These are phyloP conservation scores for Nipponacmea schrenckii DNA, from an alignment of 2,888 invertebrate genomes.

Conservation along the genomic window DNA sequence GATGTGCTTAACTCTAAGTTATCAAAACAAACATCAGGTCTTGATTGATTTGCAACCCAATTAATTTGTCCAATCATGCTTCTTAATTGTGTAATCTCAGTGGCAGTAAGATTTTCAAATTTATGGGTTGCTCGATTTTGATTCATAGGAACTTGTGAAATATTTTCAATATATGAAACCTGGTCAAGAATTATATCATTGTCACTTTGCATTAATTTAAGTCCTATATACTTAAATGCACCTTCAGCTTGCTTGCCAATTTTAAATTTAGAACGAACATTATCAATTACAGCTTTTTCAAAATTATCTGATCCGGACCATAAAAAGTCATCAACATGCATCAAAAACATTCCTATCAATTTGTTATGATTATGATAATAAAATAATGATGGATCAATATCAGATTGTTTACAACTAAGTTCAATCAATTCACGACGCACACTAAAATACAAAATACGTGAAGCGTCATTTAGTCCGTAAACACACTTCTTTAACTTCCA, in stretches of 20 bases:
- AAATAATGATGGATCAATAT: slow-evolving; percentile 19
- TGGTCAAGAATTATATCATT: neutral
- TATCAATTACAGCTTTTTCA: slow-evolving; percentile 12
- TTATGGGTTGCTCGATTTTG: neutral
- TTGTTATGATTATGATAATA: slow-evolving; percentile 2
- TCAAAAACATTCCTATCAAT: slow-evolving; percentile 1
- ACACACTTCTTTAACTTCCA: too few relatives aligned
- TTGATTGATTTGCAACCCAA: slow-evolving; percentile 16
- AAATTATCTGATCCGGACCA: slow-evolving; percentile 15
- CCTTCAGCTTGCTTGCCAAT: slow-evolving; percentile 7
- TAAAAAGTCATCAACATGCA: slow-evolving; percentile 23
- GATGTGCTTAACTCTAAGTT: neutral
- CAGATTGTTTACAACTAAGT: slow-evolving; percentile 12
- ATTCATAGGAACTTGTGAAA: neutral
- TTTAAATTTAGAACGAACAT: slow-evolving; percentile 4
- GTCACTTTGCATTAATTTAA: neutral
- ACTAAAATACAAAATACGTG: slow-evolving; percentile 15
- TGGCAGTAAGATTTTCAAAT: neutral
- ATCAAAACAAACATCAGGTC: slow-evolving; percentile 15
- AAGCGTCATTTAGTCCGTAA: slow-evolving; percentile 22
- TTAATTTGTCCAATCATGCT: slow-evolving; percentile 8
- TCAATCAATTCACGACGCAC: slow-evolving; percentile 3
- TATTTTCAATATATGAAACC: neutral
- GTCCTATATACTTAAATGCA: slow-evolving; percentile 9
- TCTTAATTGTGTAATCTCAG: neutral